Conservation (phyloP, 2,797 vertebrate species). For the Sorex maritimensis region DNA sequence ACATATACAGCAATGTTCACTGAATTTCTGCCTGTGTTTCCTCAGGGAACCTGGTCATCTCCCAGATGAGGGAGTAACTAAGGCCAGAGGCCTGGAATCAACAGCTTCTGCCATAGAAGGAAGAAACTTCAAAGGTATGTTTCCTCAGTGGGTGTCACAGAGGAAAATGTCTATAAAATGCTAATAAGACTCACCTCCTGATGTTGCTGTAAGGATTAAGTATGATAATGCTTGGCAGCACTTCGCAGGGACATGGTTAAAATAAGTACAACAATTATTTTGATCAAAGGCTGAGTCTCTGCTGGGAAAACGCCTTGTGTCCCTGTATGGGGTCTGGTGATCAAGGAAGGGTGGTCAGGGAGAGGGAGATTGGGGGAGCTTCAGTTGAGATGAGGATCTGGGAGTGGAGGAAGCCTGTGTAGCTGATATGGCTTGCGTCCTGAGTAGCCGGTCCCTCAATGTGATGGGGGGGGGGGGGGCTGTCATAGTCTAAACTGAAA, state of each 20-base stretch:
- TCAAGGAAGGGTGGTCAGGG: not conserved
- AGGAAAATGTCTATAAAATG: conserved; percentile 31
- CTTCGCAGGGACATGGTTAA: not conserved
- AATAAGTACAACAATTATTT: not conserved
- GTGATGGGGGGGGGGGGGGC: not conserved
- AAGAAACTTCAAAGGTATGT: not conserved
- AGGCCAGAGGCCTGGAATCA: not conserved
- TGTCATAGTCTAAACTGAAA: conserved; percentile 72
- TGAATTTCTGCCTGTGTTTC: not conserved
- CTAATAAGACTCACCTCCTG: not conserved
- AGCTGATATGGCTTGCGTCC: not conserved
- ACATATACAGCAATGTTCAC: fast-evolving
- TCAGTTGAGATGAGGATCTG: not conserved
- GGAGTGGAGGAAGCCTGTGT: fast-evolving
- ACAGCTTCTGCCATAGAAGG: fast-evolving
- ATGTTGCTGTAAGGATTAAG: not conserved
- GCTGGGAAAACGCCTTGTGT: fast-evolving
- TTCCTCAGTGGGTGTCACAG: not conserved
- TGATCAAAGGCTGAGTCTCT: not conserved
- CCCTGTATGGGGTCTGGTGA: not conserved
- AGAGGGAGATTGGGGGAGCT: fast-evolving
- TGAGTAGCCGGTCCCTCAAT: conserved; percentile 17
- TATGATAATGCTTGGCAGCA: not conserved
- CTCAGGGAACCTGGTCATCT: not conserved
- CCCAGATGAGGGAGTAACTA: not conserved